Evolutionary conservation across 2,797 vertebrate species (phyloP).

Genomic region (Rhinogobio ventralis): DNA sequence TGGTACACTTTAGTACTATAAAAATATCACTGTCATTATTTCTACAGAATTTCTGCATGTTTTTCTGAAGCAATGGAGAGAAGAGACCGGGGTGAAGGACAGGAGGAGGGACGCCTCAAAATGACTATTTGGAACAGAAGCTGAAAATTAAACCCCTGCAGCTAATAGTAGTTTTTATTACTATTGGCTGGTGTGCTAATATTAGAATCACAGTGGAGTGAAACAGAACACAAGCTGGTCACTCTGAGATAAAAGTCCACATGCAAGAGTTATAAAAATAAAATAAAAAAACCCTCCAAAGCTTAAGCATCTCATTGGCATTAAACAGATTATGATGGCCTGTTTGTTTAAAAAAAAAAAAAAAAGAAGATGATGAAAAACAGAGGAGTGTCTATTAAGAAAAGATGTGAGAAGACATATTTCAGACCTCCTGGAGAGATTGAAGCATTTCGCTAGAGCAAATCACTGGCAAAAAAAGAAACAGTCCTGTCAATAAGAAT

Average conservation of each 20-base stretch:
- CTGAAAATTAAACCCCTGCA: slow-evolving; percentile 50
- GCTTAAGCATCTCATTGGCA: background rate
- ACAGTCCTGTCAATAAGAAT: slow-evolving; percentile 30
- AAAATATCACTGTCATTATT: background rate
- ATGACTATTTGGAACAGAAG: slow-evolving; percentile 39
- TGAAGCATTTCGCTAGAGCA: slow-evolving; percentile 23
- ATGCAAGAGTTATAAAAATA: background rate
- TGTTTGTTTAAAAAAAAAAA: background rate
- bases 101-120: slow-evolving; percentile 2
- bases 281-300: no score
- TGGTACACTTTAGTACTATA: background rate
- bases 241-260: background rate
- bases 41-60: background rate
- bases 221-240: slow-evolving; percentile 32
- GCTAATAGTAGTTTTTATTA: slow-evolving; percentile 50
- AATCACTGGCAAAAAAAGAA: slow-evolving; percentile 35
- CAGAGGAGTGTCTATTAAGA: slow-evolving; percentile 1
- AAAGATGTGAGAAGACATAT: slow-evolving; percentile 29
- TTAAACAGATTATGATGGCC: background rate
- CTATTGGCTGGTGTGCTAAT: slow-evolving; percentile 52
- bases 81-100: background rate
- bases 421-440: slow-evolving; percentile 43
- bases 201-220: slow-evolving; percentile 29
- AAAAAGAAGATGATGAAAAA: background rate
- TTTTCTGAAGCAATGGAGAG: background rate